These are phyloP conservation scores for Anarrhichthys ocellatus DNA, from an alignment of 2,113 vertebrate genomes.

Conservation along the genomic window DNA sequence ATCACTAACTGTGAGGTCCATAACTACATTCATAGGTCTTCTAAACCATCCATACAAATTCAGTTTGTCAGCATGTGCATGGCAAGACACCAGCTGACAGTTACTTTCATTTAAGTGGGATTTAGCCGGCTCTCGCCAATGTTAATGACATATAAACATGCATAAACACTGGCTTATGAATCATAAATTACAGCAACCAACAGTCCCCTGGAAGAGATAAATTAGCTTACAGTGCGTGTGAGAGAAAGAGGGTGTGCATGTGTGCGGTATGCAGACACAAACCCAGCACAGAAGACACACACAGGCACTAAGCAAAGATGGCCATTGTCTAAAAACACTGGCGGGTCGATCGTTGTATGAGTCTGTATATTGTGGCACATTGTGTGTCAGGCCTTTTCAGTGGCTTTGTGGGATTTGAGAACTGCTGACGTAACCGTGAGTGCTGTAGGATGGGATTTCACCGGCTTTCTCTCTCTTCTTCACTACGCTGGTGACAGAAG, in stretches of 20 bases:
- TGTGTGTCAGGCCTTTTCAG: constrained; percentile 77
- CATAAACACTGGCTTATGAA: constrained; percentile 19
- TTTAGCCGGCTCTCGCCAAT: neutral
- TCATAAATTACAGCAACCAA: constrained; percentile 39
- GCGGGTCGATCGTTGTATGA: constrained; percentile 69
- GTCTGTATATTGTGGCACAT: constrained; percentile 73
- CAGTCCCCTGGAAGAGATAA: constrained; percentile 25
- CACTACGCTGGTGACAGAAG: constrained; percentile 69
- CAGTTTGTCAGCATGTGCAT: constrained; percentile 47
- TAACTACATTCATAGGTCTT: constrained; percentile 51
- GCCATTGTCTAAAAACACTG: constrained; percentile 74
- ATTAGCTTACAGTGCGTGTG: neutral
- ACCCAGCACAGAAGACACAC: constrained; percentile 33
- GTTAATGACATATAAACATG: constrained; percentile 17
- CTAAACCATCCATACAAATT: constrained; percentile 41
- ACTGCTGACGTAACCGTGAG: constrained; percentile 79
- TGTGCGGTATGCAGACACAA: constrained; percentile 8
- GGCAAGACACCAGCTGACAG: constrained; percentile 26
- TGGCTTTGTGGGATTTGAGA: constrained; percentile 80
- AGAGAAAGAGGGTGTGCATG: neutral
- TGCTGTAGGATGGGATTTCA: constrained; percentile 81
- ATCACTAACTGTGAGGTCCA: constrained; percentile 71
- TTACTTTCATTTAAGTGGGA: constrained; percentile 12
- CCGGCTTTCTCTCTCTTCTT: constrained; percentile 71
- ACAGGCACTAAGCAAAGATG: constrained; percentile 38